Conservation (phyloP, 2,888 invertebrate genomes). For the Axea sp. region DNA sequence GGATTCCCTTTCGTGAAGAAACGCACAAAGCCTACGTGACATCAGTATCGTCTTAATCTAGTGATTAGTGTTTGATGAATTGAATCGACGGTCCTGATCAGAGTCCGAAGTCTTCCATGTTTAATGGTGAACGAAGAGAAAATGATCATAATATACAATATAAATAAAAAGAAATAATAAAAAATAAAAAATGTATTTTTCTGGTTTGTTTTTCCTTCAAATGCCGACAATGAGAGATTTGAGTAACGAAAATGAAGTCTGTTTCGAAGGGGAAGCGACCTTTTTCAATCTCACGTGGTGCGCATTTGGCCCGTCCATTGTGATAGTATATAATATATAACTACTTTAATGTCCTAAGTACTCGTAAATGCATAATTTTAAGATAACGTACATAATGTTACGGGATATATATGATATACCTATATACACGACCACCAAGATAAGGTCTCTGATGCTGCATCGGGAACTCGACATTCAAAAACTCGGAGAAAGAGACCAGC, state of each 20-base stretch:
- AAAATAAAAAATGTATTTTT: constrained; percentile 46
- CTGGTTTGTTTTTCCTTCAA: constrained; percentile 43
- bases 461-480: constrained; percentile 40
- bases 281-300: constrained; percentile 64
- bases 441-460: constrained; percentile 64
- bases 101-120: constrained; percentile 64
- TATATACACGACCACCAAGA: constrained; percentile 62
- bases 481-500: constrained; percentile 17
- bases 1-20: constrained; percentile 51
- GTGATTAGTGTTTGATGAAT: constrained; percentile 25
- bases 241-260: constrained; percentile 51
- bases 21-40: constrained; percentile 62
- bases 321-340: constrained; percentile 74
- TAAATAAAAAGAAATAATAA: constrained; percentile 28
- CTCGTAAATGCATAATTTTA: constrained; percentile 62
- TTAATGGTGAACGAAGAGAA: constrained; percentile 51
- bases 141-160: constrained; percentile 59
- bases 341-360: constrained; percentile 71
- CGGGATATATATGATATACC: constrained; percentile 36
- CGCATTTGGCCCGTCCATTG: constrained; percentile 70
- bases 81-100: constrained; percentile 48
- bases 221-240: constrained; percentile 54
- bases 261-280: constrained; percentile 51
- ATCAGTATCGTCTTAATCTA: constrained; percentile 33
- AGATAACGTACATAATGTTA: constrained; percentile 59